phyloP scores from a whole-genome alignment of 1,140 invertebrate species.

The Drosophila leontia region DNA sequence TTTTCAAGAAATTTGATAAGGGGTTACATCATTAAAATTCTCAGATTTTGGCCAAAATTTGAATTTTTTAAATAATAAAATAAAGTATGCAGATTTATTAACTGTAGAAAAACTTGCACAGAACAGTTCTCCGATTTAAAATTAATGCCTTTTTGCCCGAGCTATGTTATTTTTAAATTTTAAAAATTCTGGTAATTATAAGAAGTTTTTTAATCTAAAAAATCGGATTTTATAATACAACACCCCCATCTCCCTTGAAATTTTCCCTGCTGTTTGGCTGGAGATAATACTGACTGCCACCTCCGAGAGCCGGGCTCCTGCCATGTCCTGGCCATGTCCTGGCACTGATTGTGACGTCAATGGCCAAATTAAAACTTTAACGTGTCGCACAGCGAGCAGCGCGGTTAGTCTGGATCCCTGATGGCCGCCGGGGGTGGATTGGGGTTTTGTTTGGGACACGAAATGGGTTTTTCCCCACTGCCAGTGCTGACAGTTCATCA shows the following conservation, averaged over 20 bases:
- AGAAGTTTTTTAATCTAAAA: no score
- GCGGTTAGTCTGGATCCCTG: constrained; percentile 22
- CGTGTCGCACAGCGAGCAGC: constrained; percentile 59
- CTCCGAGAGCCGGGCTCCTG: constrained; percentile 15
- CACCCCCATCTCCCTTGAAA: neutral
- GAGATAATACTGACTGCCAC: constrained; percentile 61
- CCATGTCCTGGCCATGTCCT: constrained; percentile 13
- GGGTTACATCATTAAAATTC: no score
- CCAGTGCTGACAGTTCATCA: constrained; percentile 29
- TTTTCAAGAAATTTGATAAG: no score
- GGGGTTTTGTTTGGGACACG: neutral
- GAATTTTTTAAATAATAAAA: no score
- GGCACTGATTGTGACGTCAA: constrained; percentile 77
- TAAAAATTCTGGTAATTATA: no score
- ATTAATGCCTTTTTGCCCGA: no score
- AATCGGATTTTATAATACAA: no score
- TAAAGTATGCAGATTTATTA: no score
- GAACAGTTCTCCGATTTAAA: no score
- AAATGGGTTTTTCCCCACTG: neutral
- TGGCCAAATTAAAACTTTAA: constrained; percentile 78
- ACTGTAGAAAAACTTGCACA: no score
- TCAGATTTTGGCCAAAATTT: no score
- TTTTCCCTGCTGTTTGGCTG: constrained; percentile 23
- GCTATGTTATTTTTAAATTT: no score
- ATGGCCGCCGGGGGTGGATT: constrained; percentile 2